Conservation (phyloP, 2,888 invertebrate genomes). For the Acanthosepion lycidas region DNA sequence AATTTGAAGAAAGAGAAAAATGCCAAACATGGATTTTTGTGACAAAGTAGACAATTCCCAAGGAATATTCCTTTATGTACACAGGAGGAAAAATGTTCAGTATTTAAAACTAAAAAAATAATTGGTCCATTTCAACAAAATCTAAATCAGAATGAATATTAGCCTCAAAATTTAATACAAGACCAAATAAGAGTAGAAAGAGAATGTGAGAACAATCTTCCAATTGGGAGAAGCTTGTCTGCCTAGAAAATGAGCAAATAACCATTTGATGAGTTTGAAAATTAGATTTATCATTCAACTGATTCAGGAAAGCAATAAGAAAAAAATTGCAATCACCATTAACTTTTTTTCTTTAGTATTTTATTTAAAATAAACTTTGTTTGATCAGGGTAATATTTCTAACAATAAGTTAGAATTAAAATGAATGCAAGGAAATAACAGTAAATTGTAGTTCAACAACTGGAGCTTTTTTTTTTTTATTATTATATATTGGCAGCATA, state of each 20-base stretch:
- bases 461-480: too few relatives aligned
- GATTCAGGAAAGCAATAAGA: background rate
- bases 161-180: background rate
- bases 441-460: too few relatives aligned
- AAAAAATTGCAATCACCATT: too few relatives aligned
- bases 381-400: background rate
- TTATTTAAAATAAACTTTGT: too few relatives aligned
- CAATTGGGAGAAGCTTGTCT: background rate
- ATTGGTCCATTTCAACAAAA: background rate
- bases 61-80: background rate
- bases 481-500: too few relatives aligned
- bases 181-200: background rate
- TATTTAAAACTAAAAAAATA: too few relatives aligned
- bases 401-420: background rate
- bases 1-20: background rate
- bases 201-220: background rate
- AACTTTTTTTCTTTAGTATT: too few relatives aligned
- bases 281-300: background rate
- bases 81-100: too few relatives aligned
- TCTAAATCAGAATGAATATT: background rate
- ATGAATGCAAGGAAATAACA: too few relatives aligned
- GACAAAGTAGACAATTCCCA: background rate
- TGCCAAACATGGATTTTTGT: conserved; percentile 3
- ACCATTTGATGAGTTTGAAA: background rate
- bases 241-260: background rate